Evolutionary conservation across 2,797 vertebrate genomes (phyloP).

Genomic region (Bufotes viridis): DNA sequence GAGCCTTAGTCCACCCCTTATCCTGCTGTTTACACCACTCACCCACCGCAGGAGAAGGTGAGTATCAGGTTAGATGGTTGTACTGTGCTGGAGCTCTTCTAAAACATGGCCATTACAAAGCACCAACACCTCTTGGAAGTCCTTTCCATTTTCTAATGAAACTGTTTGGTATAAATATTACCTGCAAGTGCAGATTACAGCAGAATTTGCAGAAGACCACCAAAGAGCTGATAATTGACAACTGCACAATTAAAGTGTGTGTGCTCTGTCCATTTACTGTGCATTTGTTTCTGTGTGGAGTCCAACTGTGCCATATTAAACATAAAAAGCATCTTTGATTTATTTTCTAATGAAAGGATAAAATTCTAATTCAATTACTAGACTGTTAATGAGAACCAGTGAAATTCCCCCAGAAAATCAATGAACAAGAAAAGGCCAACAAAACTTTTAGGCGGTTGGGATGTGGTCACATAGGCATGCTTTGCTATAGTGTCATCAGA

Average conservation of each 20-base stretch:
- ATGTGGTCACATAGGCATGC: not conserved
- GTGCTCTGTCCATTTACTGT: not conserved
- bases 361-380: not conserved
- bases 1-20: too few species aligned
- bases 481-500: not conserved
- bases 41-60: too few species aligned
- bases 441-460: not conserved
- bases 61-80: too few species aligned
- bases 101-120: too few species aligned
- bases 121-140: too few species aligned
- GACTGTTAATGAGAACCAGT: not conserved
- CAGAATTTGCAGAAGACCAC: too few species aligned
- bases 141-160: too few species aligned
- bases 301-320: not conserved
- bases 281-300: not conserved
- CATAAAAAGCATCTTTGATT: not conserved
- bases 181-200: too few species aligned
- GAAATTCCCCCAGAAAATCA: not conserved
- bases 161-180: too few species aligned
- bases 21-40: too few species aligned
- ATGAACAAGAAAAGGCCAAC: not conserved
- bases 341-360: not conserved
- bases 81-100: too few species aligned
- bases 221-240: too few species aligned
- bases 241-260: not conserved